phyloP scores from a whole-genome alignment of 2,113 vertebrate genomes.

The Sphyrna mokarran region DNA sequence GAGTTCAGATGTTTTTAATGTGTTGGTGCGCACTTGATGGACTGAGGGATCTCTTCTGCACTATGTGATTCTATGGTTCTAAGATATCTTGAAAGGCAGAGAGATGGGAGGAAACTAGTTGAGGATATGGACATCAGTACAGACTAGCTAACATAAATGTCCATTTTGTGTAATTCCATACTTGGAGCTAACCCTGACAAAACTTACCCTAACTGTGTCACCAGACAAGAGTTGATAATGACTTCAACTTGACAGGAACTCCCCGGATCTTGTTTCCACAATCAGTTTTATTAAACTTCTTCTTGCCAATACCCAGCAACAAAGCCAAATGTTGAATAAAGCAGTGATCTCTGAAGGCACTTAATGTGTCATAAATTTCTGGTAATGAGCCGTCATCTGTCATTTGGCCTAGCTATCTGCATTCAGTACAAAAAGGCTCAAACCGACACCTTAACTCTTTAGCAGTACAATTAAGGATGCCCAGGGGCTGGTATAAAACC shows the following conservation, averaged over 20 bases:
- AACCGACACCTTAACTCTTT: slow-evolving; percentile 20
- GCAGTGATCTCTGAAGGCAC: neutral
- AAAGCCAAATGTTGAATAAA: slow-evolving; percentile 9
- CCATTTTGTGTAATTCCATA: neutral
- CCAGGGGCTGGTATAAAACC: neutral
- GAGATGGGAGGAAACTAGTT: neutral
- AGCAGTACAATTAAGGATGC: slow-evolving; percentile 34
- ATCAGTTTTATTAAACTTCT: slow-evolving; percentile 1
- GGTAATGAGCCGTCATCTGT: neutral
- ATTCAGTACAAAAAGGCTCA: neutral
- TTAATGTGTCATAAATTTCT: neutral
- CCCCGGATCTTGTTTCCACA: neutral
- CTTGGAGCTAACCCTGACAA: neutral
- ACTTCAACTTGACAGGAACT: neutral
- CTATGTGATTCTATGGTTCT: too few species aligned
- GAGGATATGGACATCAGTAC: neutral
- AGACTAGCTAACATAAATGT: neutral
- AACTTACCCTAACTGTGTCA: neutral
- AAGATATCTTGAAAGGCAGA: neutral
- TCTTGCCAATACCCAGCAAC: neutral
- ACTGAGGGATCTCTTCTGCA: too few species aligned
- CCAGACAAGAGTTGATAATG: neutral
- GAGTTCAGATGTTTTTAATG: too few species aligned
- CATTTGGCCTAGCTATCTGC: neutral
- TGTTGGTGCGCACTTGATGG: too few species aligned